These are phyloP conservation scores for Enhydra lutris DNA, from an alignment of 2,113 vertebrate genomes.

Conservation along the genomic window DNA sequence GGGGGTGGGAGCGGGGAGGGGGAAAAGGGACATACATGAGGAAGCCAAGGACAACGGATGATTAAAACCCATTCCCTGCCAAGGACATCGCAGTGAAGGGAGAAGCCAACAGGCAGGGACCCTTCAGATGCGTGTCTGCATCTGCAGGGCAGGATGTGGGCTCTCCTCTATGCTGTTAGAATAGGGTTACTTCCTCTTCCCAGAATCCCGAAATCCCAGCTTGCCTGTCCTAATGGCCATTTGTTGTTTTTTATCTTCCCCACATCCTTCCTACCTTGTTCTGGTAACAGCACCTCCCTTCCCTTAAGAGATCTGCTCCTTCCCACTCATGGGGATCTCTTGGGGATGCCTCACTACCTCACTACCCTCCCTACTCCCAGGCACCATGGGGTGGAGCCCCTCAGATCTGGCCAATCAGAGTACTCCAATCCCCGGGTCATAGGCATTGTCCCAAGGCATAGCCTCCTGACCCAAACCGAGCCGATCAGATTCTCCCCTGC, in stretches of 20 bases:
- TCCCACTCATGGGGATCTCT: neutral
- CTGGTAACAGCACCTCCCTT: neutral
- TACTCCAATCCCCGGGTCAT: neutral
- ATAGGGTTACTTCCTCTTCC: neutral
- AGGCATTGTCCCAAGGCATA: neutral
- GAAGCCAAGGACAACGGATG: neutral
- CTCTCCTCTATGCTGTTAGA: neutral
- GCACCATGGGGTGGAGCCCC: neutral
- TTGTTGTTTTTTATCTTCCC: neutral
- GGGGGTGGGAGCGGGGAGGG: accelerated
- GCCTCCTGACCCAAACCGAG: neutral
- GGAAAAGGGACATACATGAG: neutral
- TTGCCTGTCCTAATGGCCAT: neutral
- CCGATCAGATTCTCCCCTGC: neutral
- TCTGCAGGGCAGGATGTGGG: no score
- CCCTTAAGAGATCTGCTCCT: neutral
- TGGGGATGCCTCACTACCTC: neutral
- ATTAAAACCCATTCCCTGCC: neutral
- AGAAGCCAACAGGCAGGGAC: neutral
- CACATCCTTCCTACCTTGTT: neutral
- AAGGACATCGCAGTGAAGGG: neutral
- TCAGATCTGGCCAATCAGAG: neutral
- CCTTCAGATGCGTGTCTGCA: neutral
- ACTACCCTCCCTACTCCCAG: neutral
- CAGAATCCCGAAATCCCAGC: neutral